These are phyloP conservation scores for Catharus bicknelli DNA, from an alignment of 2,113 vertebrate species.

Conservation along the genomic window DNA sequence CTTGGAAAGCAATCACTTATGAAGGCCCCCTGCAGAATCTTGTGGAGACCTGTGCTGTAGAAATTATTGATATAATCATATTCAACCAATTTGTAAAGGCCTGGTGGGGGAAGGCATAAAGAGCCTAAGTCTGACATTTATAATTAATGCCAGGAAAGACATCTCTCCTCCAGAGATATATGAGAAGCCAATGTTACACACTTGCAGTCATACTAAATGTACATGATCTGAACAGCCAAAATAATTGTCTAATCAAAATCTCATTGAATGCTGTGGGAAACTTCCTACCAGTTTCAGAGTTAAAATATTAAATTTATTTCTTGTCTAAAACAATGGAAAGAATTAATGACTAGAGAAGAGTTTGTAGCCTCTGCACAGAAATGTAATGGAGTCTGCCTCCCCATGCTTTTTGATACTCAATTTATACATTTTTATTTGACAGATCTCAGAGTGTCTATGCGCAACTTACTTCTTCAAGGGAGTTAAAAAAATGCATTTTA, in stretches of 20 bases:
- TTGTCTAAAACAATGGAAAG: not conserved
- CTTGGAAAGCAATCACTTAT: not conserved
- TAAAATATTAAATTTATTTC: not conserved
- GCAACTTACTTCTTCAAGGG: not conserved
- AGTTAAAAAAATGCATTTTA: not conserved
- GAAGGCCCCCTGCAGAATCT: not conserved
- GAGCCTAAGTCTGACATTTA: not conserved
- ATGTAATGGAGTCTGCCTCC: not conserved
- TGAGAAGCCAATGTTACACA: not conserved
- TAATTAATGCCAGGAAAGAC: not conserved
- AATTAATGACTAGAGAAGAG: not conserved
- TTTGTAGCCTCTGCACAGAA: not conserved
- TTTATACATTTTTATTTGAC: not conserved
- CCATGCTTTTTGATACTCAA: not conserved
- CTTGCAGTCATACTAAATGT: not conserved
- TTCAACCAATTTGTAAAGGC: not conserved
- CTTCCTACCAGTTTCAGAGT: not conserved
- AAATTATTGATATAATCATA: conserved; percentile 23
- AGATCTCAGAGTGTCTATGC: not conserved
- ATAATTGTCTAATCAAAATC: conserved; percentile 17
- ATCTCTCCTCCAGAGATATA: not conserved
- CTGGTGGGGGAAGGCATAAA: not conserved
- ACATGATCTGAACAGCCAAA: not conserved
- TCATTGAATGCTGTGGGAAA: not conserved
- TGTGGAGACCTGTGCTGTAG: not conserved